A percentile compares a stretch with the other conserved stretches of the same genome.
phyloP scores from a whole-genome alignment of 2,797 vertebrate genomes.

The Poecilia velifera region DNA sequence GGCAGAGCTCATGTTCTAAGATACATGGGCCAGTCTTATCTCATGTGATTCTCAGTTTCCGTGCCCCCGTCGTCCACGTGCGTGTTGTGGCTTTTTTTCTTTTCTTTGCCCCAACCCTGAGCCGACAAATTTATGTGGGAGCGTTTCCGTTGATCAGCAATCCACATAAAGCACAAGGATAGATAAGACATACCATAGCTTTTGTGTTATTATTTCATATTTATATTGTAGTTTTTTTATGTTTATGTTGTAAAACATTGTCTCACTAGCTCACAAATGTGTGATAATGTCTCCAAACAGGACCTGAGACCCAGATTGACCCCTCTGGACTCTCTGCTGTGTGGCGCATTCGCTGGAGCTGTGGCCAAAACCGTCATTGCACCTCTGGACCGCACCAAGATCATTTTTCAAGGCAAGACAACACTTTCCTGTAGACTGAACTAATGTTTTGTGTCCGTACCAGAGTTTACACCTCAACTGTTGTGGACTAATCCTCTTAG shows the following conservation, averaged over 20 bases:
- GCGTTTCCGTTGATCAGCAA: neutral
- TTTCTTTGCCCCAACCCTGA: neutral
- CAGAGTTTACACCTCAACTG: slow-evolving; percentile 28
- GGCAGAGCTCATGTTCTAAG: neutral
- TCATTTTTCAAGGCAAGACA: slow-evolving; percentile 95
- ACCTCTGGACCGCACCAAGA: slow-evolving; percentile 96
- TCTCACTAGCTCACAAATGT: neutral
- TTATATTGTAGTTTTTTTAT: neutral
- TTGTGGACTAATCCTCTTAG: slow-evolving; percentile 63
- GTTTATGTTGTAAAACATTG: neutral
- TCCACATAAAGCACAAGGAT: neutral
- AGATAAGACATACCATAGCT: neutral
- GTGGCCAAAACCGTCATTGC: slow-evolving; percentile 96
- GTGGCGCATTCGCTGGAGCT: slow-evolving; percentile 93
- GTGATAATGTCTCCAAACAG: slow-evolving; percentile 62
- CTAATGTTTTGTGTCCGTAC: slow-evolving; percentile 21
- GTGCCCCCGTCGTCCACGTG: slow-evolving; percentile 2
- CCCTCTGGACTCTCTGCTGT: slow-evolving; percentile 87
- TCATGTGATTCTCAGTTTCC: slow-evolving; percentile 10
- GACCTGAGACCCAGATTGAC: slow-evolving; percentile 80
- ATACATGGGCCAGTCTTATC: slow-evolving; percentile 11
- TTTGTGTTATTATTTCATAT: neutral
- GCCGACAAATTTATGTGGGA: neutral
- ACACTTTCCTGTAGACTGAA: neutral
- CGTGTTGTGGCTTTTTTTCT: neutral